These are phyloP conservation scores for Daktulosphaira vitifoliae DNA, from an alignment of 1,140 invertebrate species.

Conservation along the genomic window DNA sequence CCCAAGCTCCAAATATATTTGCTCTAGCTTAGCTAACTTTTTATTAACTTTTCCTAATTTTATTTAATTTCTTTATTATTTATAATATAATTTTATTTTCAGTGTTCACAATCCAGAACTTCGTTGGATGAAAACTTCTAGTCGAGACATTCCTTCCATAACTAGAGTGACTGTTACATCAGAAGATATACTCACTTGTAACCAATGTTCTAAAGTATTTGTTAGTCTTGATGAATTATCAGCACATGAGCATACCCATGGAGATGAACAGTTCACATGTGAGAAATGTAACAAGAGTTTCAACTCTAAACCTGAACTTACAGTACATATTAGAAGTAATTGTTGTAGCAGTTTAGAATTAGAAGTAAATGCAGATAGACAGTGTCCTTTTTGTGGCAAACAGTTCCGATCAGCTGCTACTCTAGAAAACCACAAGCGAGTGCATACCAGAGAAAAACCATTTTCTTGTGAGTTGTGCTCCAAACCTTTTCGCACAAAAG, in stretches of 20 bases:
- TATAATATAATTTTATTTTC: no score
- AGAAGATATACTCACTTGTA: conserved; percentile 11
- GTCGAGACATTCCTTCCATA: conserved; percentile 15
- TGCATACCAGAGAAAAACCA: conserved; percentile 44
- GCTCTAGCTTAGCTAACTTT: no score
- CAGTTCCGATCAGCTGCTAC: conserved; percentile 44
- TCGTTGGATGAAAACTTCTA: conserved; percentile 24
- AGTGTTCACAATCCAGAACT: conserved; percentile 23
- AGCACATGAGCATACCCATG: background rate
- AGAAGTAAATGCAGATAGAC: no score
- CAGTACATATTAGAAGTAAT: conserved; percentile 5
- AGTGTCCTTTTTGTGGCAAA: conserved; percentile 42
- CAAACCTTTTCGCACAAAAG: conserved; percentile 39
- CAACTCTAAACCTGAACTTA: background rate
- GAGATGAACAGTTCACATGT: background rate
- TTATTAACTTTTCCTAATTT: no score
- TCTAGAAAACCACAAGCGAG: conserved; percentile 45
- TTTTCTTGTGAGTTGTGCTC: conserved; percentile 39
- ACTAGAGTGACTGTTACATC: conserved; percentile 17
- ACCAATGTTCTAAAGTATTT: conserved; percentile 12
- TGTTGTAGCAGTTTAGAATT: background rate
- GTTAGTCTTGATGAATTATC: background rate
- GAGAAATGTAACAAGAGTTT: conserved; percentile 4
- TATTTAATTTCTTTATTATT: no score
- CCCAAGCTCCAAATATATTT: no score